Evolutionary conservation across 37 sponge, comb jelly and placozoan species (phyloP), one percentile per base, ranked within the genome.

Genomic region (Amphimedon queenslandica): DNA sequence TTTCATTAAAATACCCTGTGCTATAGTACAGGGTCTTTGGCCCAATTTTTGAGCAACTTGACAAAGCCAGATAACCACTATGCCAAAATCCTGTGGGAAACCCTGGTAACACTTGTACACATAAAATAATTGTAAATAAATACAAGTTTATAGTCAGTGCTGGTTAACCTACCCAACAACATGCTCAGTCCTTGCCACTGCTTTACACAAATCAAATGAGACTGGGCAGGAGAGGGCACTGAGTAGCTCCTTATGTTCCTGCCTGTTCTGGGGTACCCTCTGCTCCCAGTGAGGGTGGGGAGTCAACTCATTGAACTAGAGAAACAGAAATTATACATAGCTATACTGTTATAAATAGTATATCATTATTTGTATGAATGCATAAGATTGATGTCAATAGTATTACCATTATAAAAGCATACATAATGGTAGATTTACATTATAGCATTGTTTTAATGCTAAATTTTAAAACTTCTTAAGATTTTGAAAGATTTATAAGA

Each of bases 261-360:
- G 24, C 32, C 90, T 77, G 82, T 90, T 90, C 39, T 68, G 69
- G 24, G 57, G 51, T 25, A 84, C 27, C 56, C 72, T 57, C 21
- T 47, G 51, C 47, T 84, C 85, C 64, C 80, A 80, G 24, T 32
- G 57, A 0, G 64, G 55, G 38, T 69, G 71, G 4, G 51, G 27
- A 1, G 76, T 63, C 77, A 80, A 67, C 73, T 90, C 90, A 32
- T 90, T 64, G 37, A 84, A 81, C 90, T 90, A 70, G 28, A 71
- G 28, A 24, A 21, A 24, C 10, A 51, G 6, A 71, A 23, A n/a
- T n/a, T n/a, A n/a, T n/a, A n/a, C n/a, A 53, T 37, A 72, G 60
- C 53, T 47, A 47, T 8, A 47, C 8, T 18, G 53, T 18, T 13
- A 47, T 18, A 47, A 47, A 47, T 13, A 47, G 53, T 18, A 47